Evolutionary conservation across 2,113 vertebrate species (phyloP), one percentile per base, ranked within the genome.

Genomic region (Coregonus clupeaformis): DNA sequence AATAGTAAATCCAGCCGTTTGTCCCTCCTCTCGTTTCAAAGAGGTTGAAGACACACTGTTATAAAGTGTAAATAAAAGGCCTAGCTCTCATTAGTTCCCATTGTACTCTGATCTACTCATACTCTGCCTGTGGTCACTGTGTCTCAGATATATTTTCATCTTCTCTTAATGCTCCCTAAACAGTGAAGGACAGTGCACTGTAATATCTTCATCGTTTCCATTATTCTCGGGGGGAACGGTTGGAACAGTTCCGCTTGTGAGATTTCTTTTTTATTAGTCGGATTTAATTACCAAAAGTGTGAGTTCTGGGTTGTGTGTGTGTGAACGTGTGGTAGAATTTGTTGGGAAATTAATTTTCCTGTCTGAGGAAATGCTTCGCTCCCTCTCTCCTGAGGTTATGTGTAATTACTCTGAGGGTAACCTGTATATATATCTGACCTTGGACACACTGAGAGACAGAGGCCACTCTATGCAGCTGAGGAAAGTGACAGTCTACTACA

Each of bases 341-440:
- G 30, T 64, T 27, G 0, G 74, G 25, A 75, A 71, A 42, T 20
- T 5, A 42, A 7, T 74, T 74, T 57, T 72, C 73, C 76, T 59
- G 77, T 55, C 59, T 87, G 81, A 73, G 75, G 77, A 71, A 82
- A 64, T 68, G 36, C 2, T 32, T 20, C 16, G n/a, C 2, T 52
- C 59, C 55, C 25, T 30, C 4, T 80, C 86, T 90, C 89, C 62
- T 74, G 85, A 86, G 89, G 85, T 89, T 72, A 79, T 83, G 80
- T 90, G 88, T 91, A 90, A 91, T 90, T 89, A 90, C 87, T 91
- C 89, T 90, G 74, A 86, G 86, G 84, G 87, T 82, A 77, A 81
- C 85, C 85, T 73, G 85, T 79, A 82, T 71, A 82, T 89, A 87
- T 87, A 84, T 88, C 82, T 85, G 85, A 90, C 88, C 89, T 91